phyloP scores from a whole-genome alignment of 2,888 invertebrate genomes.

The Panorpa germanica region DNA sequence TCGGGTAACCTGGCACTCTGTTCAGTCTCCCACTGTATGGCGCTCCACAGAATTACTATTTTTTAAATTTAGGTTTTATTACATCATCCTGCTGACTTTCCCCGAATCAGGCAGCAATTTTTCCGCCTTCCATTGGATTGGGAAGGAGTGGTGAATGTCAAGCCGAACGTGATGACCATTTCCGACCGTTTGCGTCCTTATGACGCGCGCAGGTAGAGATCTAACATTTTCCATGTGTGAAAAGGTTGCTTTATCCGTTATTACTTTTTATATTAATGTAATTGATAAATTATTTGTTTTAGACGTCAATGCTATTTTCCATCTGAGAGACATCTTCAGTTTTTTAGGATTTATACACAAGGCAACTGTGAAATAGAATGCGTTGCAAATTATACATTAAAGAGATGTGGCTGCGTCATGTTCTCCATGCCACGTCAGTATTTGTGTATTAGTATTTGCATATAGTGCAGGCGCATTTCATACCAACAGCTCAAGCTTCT shows the following conservation, averaged over 20 bases:
- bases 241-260: not conserved
- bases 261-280: not conserved
- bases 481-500: too few relatives aligned
- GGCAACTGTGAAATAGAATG: slow-evolving; percentile 57
- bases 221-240: not conserved
- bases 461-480: too few relatives aligned
- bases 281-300: slow-evolving; percentile 16
- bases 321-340: slow-evolving; percentile 38
- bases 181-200: slow-evolving; percentile 43
- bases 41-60: too few relatives aligned
- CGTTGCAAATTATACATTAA: slow-evolving; percentile 42
- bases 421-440: slow-evolving; percentile 47
- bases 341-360: slow-evolving; percentile 51
- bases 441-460: too few relatives aligned
- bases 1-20: too few relatives aligned
- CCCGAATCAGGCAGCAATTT: slow-evolving; percentile 43
- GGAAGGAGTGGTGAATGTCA: slow-evolving; percentile 49
- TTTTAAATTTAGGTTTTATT: slow-evolving; percentile 36
- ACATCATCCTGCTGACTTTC: slow-evolving; percentile 42
- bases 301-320: slow-evolving; percentile 52
- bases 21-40: too few relatives aligned
- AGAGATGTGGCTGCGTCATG: slow-evolving; percentile 44
- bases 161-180: slow-evolving; percentile 60
- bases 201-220: slow-evolving; percentile 31
- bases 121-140: slow-evolving; percentile 50